Evolutionary conservation across 2,113 vertebrate species (phyloP).

Genomic region (Alosa alosa): DNA sequence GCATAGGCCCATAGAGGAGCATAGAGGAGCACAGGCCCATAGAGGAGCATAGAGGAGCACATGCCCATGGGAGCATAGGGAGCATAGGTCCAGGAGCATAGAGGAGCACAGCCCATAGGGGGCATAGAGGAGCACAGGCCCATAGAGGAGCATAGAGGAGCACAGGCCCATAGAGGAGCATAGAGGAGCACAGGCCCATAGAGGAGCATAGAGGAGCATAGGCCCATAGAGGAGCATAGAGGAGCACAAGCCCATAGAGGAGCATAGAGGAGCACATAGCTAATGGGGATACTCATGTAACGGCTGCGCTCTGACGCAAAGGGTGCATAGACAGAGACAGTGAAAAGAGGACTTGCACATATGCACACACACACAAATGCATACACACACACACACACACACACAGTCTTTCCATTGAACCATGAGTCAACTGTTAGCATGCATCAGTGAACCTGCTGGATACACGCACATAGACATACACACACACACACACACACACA

Average conservation of each 20-base stretch:
- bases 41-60: too few relatives aligned
- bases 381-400: neutral
- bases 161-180: too few relatives aligned
- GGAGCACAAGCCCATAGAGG: neutral
- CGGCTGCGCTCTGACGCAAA: neutral
- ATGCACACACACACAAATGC: neutral
- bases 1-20: too few relatives aligned
- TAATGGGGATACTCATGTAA: conserved; percentile 10
- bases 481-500: neutral
- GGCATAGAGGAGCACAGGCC: too few relatives aligned
- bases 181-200: too few relatives aligned
- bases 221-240: too few relatives aligned
- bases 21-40: too few relatives aligned
- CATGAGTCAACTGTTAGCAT: neutral
- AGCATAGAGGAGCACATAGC: neutral
- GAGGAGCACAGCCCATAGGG: too few relatives aligned
- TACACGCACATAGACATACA: neutral
- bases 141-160: too few relatives aligned
- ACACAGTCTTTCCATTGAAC: neutral
- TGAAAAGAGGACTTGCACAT: neutral
- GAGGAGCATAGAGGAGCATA: too few relatives aligned
- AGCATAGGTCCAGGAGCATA: too few relatives aligned
- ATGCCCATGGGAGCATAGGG: too few relatives aligned
- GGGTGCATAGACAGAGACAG: neutral
- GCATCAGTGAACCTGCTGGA: neutral